Percentiles rank a stretch among this genome's conserved stretches.
These are phyloP conservation scores for Phthorimaea operculella DNA, from an alignment of 1,140 invertebrate genomes.

Conservation along the genomic window DNA sequence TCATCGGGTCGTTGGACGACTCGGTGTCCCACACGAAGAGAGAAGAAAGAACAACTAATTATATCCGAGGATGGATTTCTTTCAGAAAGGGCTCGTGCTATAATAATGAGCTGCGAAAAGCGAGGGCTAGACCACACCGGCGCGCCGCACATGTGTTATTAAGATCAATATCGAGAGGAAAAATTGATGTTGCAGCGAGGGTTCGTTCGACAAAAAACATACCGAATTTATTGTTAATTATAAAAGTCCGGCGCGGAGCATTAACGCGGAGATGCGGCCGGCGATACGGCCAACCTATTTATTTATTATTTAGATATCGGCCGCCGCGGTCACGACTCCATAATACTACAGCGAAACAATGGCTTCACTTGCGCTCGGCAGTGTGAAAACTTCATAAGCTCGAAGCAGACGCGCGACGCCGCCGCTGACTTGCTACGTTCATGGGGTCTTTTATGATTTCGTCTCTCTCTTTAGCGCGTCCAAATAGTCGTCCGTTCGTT, in stretches of 20 bases:
- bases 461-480: no score
- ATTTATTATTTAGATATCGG: constrained; percentile 68
- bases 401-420: no score
- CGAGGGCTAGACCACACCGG: constrained; percentile 33
- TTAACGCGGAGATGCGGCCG: constrained; percentile 58
- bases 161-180: constrained; percentile 45
- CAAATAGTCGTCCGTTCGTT: no score
- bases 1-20: no score
- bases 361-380: no score
- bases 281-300: constrained; percentile 60
- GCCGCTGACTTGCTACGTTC: no score
- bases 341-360: no score
- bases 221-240: constrained; percentile 68
- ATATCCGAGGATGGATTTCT: constrained; percentile 32
- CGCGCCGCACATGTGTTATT: constrained; percentile 34
- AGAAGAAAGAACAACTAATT: constrained; percentile 49
- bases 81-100: constrained; percentile 8
- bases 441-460: no score
- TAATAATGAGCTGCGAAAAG: constrained; percentile 24
- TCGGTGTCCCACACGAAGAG: no score
- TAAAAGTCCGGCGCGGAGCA: constrained; percentile 60
- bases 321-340: constrained; percentile 61
- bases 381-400: no score
- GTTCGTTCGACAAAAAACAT: constrained; percentile 55
- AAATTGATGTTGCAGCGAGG: constrained; percentile 48